phyloP scores from a whole-genome alignment of 1,140 invertebrate genomes.

The Coptotermes formosanus region DNA sequence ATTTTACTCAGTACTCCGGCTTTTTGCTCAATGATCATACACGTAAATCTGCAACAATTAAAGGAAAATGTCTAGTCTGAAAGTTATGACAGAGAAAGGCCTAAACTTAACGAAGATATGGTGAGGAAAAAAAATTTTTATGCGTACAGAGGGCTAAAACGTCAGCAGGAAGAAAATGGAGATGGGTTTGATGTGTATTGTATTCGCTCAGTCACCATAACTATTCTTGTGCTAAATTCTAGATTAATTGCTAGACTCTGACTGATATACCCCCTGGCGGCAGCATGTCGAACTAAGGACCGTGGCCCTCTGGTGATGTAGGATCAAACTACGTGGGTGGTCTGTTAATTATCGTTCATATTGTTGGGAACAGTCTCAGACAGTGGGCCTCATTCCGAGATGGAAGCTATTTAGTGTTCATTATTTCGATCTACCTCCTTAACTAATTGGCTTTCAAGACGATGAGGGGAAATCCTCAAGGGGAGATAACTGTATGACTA shows the following conservation, averaged over 20 bases:
- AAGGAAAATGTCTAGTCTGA: too few relatives aligned
- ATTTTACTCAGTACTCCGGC: too few relatives aligned
- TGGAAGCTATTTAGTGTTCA: slow-evolving; percentile 1
- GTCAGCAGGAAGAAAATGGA: too few relatives aligned
- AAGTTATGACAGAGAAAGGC: too few relatives aligned
- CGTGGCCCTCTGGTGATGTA: neutral
- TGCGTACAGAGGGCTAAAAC: too few relatives aligned
- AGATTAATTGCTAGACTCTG: neutral
- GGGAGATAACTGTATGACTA: neutral
- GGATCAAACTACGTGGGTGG: neutral
- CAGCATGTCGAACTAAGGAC: neutral
- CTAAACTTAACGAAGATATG: too few relatives aligned
- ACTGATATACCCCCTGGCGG: neutral
- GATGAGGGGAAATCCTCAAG: neutral
- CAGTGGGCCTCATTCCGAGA: neutral
- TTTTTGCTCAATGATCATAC: too few relatives aligned
- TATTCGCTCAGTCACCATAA: too few relatives aligned
- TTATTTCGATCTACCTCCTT: neutral
- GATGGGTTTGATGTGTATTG: too few relatives aligned
- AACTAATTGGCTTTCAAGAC: neutral
- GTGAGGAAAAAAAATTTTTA: too few relatives aligned
- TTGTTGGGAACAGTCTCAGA: neutral
- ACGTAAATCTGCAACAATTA: too few relatives aligned
- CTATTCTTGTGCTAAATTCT: neutral
- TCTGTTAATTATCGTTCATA: neutral